phyloP scores from a whole-genome alignment of 2,113 vertebrate genomes.

The Erythrocercus mccallii region DNA sequence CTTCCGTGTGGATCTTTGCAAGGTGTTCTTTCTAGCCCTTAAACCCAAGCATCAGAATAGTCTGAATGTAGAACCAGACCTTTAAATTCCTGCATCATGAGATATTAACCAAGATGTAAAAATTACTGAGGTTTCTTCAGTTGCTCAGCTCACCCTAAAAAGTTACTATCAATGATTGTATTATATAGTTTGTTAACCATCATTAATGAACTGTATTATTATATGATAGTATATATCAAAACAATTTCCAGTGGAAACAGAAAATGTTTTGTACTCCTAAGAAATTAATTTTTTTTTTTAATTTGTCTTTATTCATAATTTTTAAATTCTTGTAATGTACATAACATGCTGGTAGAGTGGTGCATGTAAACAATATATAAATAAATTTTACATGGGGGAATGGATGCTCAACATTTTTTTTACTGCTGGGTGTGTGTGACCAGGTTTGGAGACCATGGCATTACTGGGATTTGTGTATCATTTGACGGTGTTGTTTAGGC shows the following conservation, averaged over 20 bases:
- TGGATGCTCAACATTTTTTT: not conserved
- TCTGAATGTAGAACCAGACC: not conserved
- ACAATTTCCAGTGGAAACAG: not conserved
- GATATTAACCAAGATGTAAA: not conserved
- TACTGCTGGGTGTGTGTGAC: fast-evolving
- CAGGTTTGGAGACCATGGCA: not conserved
- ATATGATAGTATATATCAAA: not conserved
- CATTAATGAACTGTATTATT: not conserved
- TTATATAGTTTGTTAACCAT: not conserved
- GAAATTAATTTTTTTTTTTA: not conserved
- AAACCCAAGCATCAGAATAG: not conserved
- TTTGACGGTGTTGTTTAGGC: not conserved
- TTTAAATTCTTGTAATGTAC: not conserved
- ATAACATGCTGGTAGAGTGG: not conserved
- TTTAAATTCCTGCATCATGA: not conserved
- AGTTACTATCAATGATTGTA: too few species aligned
- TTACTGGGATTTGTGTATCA: not conserved
- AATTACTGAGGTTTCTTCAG: not conserved
- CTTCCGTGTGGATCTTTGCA: not conserved
- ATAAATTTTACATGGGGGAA: too few species aligned
- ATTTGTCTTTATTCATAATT: not conserved
- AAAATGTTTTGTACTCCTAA: not conserved
- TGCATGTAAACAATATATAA: not conserved
- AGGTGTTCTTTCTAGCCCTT: not conserved
- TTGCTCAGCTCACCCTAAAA: not conserved